These are phyloP conservation scores for Drosophila carrolli DNA, from an alignment of 1,140 invertebrate species.

Conservation along the genomic window DNA sequence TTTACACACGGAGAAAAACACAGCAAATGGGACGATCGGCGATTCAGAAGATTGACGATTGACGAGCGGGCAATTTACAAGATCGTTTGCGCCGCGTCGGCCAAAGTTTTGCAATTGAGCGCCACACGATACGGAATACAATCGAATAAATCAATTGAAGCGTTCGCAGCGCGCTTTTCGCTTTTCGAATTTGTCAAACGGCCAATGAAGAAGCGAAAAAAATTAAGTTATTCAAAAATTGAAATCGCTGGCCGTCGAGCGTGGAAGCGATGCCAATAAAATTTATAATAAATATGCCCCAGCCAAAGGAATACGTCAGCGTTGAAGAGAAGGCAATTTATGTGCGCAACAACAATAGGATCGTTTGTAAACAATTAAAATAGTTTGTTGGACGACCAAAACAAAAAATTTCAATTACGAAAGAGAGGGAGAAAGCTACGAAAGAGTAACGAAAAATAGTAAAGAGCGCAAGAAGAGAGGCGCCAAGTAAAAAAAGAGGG, in stretches of 20 bases:
- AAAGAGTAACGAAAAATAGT: conserved; percentile 16
- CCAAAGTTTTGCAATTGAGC: conserved; percentile 57
- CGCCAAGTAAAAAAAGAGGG: not conserved
- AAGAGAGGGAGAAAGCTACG: conserved; percentile 8
- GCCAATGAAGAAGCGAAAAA: conserved; percentile 67
- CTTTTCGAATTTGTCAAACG: conserved; percentile 78
- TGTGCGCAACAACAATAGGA: conserved; percentile 59
- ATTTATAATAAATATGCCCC: conserved; percentile 68
- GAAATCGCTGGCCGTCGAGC: conserved; percentile 55
- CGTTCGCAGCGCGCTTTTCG: conserved; percentile 39
- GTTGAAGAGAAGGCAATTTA: conserved; percentile 53
- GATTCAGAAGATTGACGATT: conserved; percentile 19
- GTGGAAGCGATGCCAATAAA: conserved; percentile 61
- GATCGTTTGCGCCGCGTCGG: conserved; percentile 56
- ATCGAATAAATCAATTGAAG: conserved; percentile 82
- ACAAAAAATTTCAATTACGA: conserved; percentile 48
- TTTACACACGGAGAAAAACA: conserved; percentile 27
- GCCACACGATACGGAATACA: conserved; percentile 37
- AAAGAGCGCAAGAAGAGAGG: conserved; percentile 24
- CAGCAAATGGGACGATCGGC: not conserved
- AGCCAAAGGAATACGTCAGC: conserved; percentile 37
- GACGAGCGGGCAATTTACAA: conserved; percentile 58
- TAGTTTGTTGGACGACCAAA: conserved; percentile 61
- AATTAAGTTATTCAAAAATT: conserved; percentile 65
- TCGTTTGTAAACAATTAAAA: conserved; percentile 79